Evolutionary conservation across 2,113 vertebrate genomes (phyloP).

Genomic region (Theristicus caerulescens): DNA sequence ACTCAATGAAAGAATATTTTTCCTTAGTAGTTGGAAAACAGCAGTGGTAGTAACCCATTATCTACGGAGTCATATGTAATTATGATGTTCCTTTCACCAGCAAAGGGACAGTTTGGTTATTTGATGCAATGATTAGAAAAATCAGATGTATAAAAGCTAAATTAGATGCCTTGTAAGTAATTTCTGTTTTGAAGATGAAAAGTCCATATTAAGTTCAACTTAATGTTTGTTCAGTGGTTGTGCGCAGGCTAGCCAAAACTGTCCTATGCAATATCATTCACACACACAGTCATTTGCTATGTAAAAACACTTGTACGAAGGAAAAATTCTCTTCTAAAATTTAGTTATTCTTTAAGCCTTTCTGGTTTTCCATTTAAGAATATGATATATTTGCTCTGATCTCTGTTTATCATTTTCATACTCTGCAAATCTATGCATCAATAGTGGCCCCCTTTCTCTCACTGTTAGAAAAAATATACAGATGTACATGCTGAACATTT

Average conservation of each 20-base stretch:
- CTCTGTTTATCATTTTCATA: not conserved
- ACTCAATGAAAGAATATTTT: not conserved
- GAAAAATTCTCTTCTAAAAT: not conserved
- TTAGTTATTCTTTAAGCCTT: not conserved
- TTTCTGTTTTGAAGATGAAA: not conserved
- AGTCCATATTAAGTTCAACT: not conserved
- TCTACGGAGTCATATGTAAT: not conserved
- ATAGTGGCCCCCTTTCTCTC: not conserved
- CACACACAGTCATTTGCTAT: not conserved
- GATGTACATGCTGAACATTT: not conserved
- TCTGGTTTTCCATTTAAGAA: not conserved
- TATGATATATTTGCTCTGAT: not conserved
- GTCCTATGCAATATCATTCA: fast-evolving
- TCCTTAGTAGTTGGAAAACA: not conserved
- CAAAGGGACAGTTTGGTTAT: not conserved
- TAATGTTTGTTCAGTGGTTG: not conserved
- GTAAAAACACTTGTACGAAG: not conserved
- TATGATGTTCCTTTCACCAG: not conserved
- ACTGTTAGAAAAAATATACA: not conserved
- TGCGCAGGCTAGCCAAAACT: not conserved
- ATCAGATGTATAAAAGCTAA: not conserved
- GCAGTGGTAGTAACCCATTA: not conserved
- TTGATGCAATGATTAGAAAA: not conserved
- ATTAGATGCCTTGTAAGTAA: not conserved
- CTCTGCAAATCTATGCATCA: not conserved